phyloP scores from a whole-genome alignment of 2,797 vertebrate species.

The Sorex maritimensis region DNA sequence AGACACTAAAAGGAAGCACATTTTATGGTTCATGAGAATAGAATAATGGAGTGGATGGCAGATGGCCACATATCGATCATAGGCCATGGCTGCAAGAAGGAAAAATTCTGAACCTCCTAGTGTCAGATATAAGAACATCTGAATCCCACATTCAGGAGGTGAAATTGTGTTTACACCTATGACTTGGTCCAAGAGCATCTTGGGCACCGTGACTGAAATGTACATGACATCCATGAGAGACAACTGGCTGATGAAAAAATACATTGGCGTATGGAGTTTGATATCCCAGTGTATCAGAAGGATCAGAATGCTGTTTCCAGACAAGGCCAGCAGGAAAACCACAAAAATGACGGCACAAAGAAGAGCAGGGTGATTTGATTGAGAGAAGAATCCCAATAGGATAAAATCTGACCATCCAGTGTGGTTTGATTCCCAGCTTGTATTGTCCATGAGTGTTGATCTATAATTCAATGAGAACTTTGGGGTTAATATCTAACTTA shows the following conservation, averaged over 20 bases:
- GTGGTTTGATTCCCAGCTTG: neutral
- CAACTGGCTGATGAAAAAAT: constrained; percentile 34
- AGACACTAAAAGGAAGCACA: neutral
- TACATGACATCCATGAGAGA: constrained; percentile 59
- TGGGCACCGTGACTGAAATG: constrained; percentile 66
- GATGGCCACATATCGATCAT: neutral
- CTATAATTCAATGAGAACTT: no score
- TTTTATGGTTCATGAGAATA: neutral
- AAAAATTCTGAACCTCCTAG: neutral
- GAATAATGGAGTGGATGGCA: neutral
- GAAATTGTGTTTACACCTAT: constrained; percentile 44
- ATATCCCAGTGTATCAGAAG: neutral
- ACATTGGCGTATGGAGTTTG: neutral
- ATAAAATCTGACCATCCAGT: neutral
- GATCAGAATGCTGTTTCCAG: neutral
- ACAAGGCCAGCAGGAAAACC: neutral
- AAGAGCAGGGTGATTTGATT: neutral
- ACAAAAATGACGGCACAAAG: neutral
- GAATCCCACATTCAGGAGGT: constrained; percentile 62
- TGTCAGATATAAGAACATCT: constrained; percentile 62
- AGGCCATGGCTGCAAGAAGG: constrained; percentile 16
- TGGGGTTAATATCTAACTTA: no score
- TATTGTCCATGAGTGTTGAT: no score
- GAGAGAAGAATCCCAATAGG: neutral
- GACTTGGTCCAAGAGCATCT: constrained; percentile 63